These are phyloP conservation scores for Oxygymnocypris stewartii DNA, from an alignment of 2,113 vertebrate genomes.

Conservation along the genomic window DNA sequence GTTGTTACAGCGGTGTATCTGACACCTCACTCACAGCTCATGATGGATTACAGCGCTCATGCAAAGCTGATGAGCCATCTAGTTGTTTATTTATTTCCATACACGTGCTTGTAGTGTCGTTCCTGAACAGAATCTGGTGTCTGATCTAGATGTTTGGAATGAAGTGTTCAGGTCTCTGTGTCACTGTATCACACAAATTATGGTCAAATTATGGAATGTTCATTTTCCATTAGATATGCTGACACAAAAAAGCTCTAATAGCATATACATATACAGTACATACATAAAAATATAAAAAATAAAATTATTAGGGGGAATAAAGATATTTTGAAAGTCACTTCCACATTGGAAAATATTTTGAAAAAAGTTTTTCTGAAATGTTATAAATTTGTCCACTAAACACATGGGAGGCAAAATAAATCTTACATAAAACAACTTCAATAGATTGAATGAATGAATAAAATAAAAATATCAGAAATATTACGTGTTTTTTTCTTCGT, in stretches of 20 bases:
- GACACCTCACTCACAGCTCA: constrained; percentile 34
- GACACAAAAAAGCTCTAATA: not conserved
- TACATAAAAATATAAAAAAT: too few species aligned
- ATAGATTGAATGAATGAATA: too few species aligned
- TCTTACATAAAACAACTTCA: too few species aligned
- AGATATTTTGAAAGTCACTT: not conserved
- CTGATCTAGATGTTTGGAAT: not conserved
- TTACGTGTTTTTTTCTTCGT: not conserved
- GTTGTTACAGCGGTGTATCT: constrained; percentile 38
- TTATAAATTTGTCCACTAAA: not conserved
- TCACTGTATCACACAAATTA: not conserved
- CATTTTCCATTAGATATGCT: not conserved
- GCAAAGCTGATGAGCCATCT: constrained; percentile 35
- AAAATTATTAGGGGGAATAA: not conserved
- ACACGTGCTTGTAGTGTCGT: not conserved
- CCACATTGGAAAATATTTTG: not conserved
- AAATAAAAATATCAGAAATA: too few species aligned
- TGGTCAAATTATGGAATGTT: not conserved
- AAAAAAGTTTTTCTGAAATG: not conserved
- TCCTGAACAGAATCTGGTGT: not conserved
- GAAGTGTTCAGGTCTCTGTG: not conserved
- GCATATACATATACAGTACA: not conserved
- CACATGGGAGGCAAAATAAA: too few species aligned
- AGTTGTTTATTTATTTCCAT: constrained; percentile 4
- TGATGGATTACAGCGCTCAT: constrained; percentile 26